A percentile compares a stretch with the other conserved stretches of the same genome.
Evolutionary conservation across 92 coral and sea anemone species (phyloP).

Genomic region (Heteractis magnifica): DNA sequence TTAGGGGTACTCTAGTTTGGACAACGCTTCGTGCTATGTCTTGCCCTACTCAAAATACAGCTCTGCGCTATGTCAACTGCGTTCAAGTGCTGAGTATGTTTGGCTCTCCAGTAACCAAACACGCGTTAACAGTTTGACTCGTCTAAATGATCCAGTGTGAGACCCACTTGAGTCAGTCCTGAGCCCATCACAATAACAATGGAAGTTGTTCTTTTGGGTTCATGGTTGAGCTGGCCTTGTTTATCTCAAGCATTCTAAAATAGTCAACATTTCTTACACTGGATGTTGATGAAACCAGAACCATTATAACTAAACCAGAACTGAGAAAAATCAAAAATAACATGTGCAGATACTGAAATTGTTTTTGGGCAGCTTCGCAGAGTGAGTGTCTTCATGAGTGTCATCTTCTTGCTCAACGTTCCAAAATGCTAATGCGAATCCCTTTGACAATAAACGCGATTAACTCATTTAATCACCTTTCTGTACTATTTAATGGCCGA

Average conservation of each 20-base stretch:
- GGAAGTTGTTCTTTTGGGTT: not conserved
- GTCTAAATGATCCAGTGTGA: not conserved
- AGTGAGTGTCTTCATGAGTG: not conserved
- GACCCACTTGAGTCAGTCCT: not conserved
- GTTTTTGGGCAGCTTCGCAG: not conserved
- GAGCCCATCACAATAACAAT: not conserved
- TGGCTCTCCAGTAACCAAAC: not conserved
- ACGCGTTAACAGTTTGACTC: constrained; percentile 11
- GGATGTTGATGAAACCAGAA: not conserved
- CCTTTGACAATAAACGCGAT: not conserved
- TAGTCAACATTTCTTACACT: not conserved
- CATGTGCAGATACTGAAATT: not conserved
- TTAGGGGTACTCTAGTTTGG: no score
- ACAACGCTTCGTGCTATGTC: no score
- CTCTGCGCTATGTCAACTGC: not conserved
- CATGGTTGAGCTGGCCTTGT: not conserved
- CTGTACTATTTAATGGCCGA: not conserved
- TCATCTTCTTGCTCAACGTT: not conserved
- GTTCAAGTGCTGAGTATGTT: not conserved
- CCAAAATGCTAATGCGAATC: not conserved
- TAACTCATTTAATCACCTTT: not conserved
- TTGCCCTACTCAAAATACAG: not conserved
- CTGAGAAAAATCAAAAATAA: not conserved
- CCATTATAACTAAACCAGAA: not conserved
- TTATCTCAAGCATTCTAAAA: not conserved